Evolutionary conservation across 92 coral and sea anemone genomes (phyloP), one percentile per base, ranked within the genome.

Genomic region (Phenganax stokvisi): DNA sequence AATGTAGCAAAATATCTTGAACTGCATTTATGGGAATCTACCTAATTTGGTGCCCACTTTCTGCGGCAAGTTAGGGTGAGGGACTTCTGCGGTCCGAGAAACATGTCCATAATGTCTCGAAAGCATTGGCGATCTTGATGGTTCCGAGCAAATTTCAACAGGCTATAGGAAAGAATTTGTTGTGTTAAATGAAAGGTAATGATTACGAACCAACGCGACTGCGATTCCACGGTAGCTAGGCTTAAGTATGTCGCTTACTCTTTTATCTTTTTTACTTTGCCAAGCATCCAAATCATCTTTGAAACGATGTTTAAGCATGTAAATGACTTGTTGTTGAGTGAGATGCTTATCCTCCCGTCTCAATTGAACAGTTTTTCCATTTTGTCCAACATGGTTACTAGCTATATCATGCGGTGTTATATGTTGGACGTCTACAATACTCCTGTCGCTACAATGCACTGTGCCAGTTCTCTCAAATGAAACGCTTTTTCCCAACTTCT

Each of bases 31-130:
- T 5, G 2, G 47, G 5, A 37, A 37, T 11, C 13, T 79, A 79
- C 83, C 83, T 65, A 53, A 47, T 13, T 62, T 71, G 67, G 67
- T 75, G 16, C 90, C 97, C 28, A 89, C 90, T 80, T 90, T 94
- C 80, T 92, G 77, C 10, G 91, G 97, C 75, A 94, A 85, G 54
- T 97, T 90, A 44, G 98, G 97, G 74, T 94, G 89, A 0, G 90
- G 9, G 15, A 37, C 86, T 15, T 93, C 97, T 15, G 97, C 97
- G 68, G 77, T 88, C 69, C 87, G 89, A 28, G 90, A 71, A 57
- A 89, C 85, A 61, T 74, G 79, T 62, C 90, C 93, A 75, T 93
- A 93, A 12, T 90, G 81, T 15, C 60, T 76, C 10, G 70, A 58
- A 6, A 76, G 71, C 52, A 58, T 76, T 69, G 81, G 81, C 9